Evolutionary conservation across 2,113 vertebrate species (phyloP).

Genomic region (Apteryx mantelli): DNA sequence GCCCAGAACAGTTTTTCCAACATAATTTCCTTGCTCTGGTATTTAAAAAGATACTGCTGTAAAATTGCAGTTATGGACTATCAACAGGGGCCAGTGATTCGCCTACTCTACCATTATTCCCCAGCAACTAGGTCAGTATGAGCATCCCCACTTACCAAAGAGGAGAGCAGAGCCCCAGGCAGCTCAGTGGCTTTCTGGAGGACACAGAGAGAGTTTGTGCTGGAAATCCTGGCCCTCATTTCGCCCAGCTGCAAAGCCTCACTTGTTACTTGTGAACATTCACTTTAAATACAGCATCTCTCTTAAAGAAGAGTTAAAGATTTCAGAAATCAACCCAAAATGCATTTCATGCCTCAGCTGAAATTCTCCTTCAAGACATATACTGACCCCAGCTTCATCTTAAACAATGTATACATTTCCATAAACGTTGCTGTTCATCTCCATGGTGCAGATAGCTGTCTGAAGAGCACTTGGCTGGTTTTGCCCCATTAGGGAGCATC

Average conservation of each 20-base stretch:
- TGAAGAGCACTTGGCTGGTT: background rate
- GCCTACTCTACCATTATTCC: background rate
- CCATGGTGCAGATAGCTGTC: background rate
- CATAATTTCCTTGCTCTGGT: background rate
- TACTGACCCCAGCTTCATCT: slow-evolving; percentile 32
- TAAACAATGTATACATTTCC: slow-evolving; percentile 7
- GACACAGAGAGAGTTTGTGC: background rate
- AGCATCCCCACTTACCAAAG: background rate
- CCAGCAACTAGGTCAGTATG: background rate
- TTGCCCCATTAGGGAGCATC: background rate
- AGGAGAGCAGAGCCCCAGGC: background rate
- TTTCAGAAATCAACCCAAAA: background rate
- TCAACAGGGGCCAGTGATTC: background rate
- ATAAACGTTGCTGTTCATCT: background rate
- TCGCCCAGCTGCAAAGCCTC: background rate
- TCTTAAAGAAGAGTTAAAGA: background rate
- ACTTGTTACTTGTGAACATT: background rate
- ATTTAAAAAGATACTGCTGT: background rate
- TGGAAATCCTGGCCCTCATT: background rate
- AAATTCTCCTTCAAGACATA: slow-evolving; percentile 1
- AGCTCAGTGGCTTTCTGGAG: background rate
- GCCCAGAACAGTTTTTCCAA: background rate
- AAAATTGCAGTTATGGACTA: background rate
- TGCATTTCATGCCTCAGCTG: slow-evolving; percentile 6
- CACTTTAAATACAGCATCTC: background rate